These are phyloP conservation scores for Idaea dimidiata DNA, from an alignment of 2,888 invertebrate species.

Conservation along the genomic window DNA sequence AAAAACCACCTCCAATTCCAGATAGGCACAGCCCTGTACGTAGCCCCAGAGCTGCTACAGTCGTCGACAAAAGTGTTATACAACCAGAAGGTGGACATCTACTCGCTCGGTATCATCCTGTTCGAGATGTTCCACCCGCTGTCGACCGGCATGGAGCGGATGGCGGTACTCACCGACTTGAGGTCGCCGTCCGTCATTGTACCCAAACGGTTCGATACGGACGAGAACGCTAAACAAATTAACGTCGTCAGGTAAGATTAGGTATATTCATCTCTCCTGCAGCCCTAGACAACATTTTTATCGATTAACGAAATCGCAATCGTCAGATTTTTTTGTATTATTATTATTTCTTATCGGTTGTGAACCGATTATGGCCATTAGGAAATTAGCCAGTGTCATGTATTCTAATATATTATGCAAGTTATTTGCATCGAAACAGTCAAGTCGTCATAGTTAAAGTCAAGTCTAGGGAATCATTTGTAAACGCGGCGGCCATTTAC, in stretches of 20 bases:
- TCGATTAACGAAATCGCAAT: no score
- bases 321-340: no score
- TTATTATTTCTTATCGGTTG: no score
- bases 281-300: no score
- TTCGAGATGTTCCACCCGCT: constrained; percentile 97
- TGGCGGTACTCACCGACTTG: constrained; percentile 86
- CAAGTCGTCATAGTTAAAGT: no score
- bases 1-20: constrained; percentile 40
- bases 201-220: constrained; percentile 84
- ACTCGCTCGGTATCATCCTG: constrained; percentile 93
- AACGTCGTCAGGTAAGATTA: constrained; percentile 81
- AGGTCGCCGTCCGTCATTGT: constrained; percentile 85
- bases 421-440: no score
- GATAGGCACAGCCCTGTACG: constrained; percentile 97
- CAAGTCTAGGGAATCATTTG: no score
- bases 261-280: no score
- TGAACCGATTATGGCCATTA: no score
- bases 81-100: constrained; percentile 94
- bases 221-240: constrained; percentile 80
- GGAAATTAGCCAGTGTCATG: no score
- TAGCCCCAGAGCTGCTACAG: constrained; percentile 93
- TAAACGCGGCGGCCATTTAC: no score
- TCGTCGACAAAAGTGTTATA: constrained; percentile 86
- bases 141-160: constrained; percentile 94
- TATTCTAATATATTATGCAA: no score